A percentile compares a stretch with the other conserved stretches of the same genome.
phyloP scores from a whole-genome alignment of 2,113 vertebrate species.

The Erpornis zantholeuca region DNA sequence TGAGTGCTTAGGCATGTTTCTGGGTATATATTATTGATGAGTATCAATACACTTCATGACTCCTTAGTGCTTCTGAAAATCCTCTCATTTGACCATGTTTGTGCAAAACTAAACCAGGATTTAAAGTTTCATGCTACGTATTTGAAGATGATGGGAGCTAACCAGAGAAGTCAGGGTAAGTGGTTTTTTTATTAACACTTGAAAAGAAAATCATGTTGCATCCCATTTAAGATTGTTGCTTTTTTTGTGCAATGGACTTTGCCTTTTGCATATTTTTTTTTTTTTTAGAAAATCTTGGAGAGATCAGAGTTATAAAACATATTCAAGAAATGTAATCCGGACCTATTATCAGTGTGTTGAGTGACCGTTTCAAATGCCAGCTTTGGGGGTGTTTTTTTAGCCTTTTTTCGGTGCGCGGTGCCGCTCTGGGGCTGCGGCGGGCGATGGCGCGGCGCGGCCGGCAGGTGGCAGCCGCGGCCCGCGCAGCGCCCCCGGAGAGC shows the following conservation, averaged over 20 bases:
- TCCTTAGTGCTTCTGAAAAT: neutral
- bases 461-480: neutral
- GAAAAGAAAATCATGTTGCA: neutral
- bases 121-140: neutral
- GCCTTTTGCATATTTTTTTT: no score
- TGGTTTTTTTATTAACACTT: neutral
- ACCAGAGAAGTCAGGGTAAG: neutral
- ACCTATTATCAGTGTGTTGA: accelerated
- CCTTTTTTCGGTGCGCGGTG: accelerated
- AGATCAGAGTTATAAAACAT: neutral
- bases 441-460: neutral
- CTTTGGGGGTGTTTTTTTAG: no score
- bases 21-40: neutral
- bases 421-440: neutral
- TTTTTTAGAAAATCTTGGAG: neutral
- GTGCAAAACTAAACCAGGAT: neutral
- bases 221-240: neutral
- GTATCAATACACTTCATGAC: accelerated
- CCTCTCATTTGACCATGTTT: neutral
- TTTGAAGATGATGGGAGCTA: neutral
- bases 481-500: neutral
- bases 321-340: neutral
- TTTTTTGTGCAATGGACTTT: neutral
- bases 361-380: neutral
- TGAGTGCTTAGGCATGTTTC: neutral